Conservation (phyloP, 2,888 invertebrate genomes). For the Stenoptilia bipunctidactyla region DNA sequence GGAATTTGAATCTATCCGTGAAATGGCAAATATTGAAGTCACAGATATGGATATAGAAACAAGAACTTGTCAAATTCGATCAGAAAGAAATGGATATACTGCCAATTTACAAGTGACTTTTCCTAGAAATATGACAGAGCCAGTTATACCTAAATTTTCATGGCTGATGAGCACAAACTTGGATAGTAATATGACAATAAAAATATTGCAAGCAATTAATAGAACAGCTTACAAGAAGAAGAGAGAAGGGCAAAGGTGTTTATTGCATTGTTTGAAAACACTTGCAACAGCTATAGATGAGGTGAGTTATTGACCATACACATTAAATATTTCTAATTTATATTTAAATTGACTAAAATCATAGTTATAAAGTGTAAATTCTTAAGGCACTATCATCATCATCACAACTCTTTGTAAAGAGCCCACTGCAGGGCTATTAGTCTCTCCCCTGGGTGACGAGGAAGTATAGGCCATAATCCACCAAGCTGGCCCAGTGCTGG, state of each 20-base stretch:
- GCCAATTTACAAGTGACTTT: conserved; percentile 73
- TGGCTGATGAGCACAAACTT: conserved; percentile 71
- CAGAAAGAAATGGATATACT: conserved; percentile 62
- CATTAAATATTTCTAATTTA: too few relatives aligned
- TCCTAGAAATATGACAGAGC: conserved; percentile 62
- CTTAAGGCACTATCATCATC: too few relatives aligned
- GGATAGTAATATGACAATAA: conserved; percentile 78
- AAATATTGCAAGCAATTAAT: conserved; percentile 84
- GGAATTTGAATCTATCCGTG: conserved; percentile 62
- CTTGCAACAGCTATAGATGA: conserved; percentile 61
- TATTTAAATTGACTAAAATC: too few relatives aligned
- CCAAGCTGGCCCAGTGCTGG: too few relatives aligned
- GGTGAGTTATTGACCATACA: conserved; percentile 35
- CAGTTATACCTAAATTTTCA: conserved; percentile 61
- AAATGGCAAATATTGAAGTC: conserved; percentile 64
- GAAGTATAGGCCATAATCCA: too few relatives aligned
- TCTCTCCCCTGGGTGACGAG: too few relatives aligned
- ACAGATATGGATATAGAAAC: conserved; percentile 72
- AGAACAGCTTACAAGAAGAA: conserved; percentile 86
- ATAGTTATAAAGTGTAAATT: too few relatives aligned
- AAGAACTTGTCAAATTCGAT: conserved; percentile 71
- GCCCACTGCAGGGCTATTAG: too few relatives aligned
- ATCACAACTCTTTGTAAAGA: too few relatives aligned
- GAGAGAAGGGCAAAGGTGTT: conserved; percentile 86
- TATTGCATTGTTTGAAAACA: conserved; percentile 85